Conservation (phyloP, 2,797 vertebrate genomes). For the Enteromius argenteus region DNA sequence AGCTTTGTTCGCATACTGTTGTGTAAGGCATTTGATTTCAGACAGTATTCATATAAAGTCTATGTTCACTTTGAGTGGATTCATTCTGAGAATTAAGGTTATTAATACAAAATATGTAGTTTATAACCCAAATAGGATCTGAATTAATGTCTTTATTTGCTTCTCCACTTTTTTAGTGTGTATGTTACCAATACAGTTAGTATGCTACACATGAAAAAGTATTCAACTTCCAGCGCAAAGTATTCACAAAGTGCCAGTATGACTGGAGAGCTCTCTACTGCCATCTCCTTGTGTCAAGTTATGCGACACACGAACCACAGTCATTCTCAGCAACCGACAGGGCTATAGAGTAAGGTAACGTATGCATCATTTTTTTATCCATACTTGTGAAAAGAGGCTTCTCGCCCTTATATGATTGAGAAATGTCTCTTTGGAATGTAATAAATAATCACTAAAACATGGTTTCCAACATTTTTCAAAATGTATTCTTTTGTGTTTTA, state of each 20-base stretch:
- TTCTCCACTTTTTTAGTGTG: background rate
- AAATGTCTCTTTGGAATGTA: background rate
- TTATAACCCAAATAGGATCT: background rate
- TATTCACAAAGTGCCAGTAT: background rate
- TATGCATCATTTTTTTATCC: background rate
- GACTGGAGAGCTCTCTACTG: constrained; percentile 19
- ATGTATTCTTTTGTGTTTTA: background rate
- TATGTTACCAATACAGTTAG: background rate
- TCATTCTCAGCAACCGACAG: background rate
- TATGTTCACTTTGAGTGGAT: background rate
- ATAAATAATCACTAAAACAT: background rate
- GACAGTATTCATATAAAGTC: background rate
- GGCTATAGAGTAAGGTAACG: background rate
- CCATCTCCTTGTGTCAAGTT: constrained; percentile 13
- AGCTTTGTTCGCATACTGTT: background rate
- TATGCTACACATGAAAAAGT: background rate
- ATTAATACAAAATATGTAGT: background rate
- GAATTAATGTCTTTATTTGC: background rate
- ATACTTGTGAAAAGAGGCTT: background rate
- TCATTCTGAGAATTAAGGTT: background rate
- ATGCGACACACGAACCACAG: background rate
- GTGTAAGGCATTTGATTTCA: background rate
- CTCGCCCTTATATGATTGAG: background rate
- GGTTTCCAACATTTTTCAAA: background rate
- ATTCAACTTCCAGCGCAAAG: background rate